Evolutionary conservation across 1,140 invertebrate species (phyloP), one percentile per base, ranked within the genome.

Genomic region (Brachionus calyciflorus): DNA sequence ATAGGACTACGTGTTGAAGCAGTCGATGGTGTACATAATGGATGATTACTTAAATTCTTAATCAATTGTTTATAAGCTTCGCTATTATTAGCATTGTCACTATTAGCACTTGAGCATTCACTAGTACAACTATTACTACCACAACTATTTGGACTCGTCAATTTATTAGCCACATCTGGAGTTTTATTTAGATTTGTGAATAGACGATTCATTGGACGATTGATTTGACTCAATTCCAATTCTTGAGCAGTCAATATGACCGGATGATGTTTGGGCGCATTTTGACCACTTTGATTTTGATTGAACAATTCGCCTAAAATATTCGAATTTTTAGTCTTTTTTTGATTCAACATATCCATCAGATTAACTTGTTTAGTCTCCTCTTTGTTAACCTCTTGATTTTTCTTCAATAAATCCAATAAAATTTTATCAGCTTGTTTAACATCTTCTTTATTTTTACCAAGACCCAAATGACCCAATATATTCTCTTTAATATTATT

Each of bases 31-130:
- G 60, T 65, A 19, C 60, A 65, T 14, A 65, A 41, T 3, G 60
- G 60, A 65, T 65, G 60, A 14, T 44, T 65, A 24, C n/a, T 65
- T 24, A 65, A 65, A 65, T 65, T 65, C 24, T 65, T 65, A n/a
- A 65, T 65, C 40, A 65, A 14, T n/a, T 65, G 60, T 24, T 65
- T 65, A 44, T 65, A 65, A 14, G 60, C 60, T 24, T 65, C 37
- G 24, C 40, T 65, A 9, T 44, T 65, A 37, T 65, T 65, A 0
- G 33, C 21, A 10, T 19, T 19, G 0, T 65, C 60, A 44, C 40
- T 65, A 41, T 37, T n/a, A 3, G 37, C 19, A 21, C 40, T 44
- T 10, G 60, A 65, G 33, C 57, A 63, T 24, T 65, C 60, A 44
- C 60, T 65, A 41, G 60, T 41, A 40, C 57, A 63, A 30, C 57